Evolutionary conservation across 1,140 invertebrate species (phyloP).

Genomic region (Hylyphantes graminicola): DNA sequence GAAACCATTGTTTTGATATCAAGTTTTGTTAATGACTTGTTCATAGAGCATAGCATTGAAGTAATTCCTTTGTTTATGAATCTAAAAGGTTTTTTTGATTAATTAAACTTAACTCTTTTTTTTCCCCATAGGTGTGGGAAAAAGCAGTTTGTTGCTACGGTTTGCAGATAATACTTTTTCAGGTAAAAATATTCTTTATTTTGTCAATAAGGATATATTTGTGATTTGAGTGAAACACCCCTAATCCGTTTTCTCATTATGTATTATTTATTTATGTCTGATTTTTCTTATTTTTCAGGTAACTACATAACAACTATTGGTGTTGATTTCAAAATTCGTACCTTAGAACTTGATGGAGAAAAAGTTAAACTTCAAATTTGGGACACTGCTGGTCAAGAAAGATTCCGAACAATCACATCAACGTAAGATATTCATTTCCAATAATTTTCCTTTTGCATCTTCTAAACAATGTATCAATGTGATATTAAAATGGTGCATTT

Average conservation of each 20-base stretch:
- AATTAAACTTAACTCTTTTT: background rate
- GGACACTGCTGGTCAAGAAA: constrained; percentile 76
- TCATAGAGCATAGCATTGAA: background rate
- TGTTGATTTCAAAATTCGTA: constrained; percentile 99
- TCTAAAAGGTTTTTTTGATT: background rate
- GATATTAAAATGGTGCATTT: no score
- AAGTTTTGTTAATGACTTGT: background rate
- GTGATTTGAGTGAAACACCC: background rate
- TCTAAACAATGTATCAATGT: no score
- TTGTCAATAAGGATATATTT: background rate
- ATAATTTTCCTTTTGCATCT: background rate
- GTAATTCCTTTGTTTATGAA: background rate
- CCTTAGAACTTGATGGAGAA: constrained; percentile 95
- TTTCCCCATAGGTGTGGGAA: constrained; percentile 89
- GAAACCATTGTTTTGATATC: background rate
- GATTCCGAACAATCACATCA: constrained; percentile 94
- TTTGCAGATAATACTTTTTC: constrained; percentile 99
- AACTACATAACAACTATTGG: constrained; percentile 99
- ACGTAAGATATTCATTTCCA: constrained; percentile 73
- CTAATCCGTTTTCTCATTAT: background rate
- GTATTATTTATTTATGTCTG: constrained; percentile 61
- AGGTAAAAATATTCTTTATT: constrained; percentile 70
- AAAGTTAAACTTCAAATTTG: constrained; percentile 99
- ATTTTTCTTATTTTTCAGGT: constrained; percentile 77
- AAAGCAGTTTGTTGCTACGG: constrained; percentile 93